Conservation (phyloP, 2,113 vertebrate species). For the Melanocharis versteri region DNA sequence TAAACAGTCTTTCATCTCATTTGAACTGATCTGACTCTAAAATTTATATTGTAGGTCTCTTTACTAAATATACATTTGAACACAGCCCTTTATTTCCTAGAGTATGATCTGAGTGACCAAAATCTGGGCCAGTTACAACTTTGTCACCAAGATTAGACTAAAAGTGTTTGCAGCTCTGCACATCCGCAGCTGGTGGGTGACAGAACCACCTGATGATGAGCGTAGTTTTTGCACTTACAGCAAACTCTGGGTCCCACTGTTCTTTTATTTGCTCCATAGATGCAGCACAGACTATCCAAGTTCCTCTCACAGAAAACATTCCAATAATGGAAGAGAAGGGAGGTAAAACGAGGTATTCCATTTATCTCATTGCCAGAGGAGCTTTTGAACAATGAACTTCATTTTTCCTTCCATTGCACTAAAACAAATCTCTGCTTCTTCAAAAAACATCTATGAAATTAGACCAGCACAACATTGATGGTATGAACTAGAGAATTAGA, state of each 20-base stretch:
- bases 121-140: neutral
- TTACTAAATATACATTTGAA: neutral
- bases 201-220: neutral
- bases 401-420: neutral
- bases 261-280: neutral
- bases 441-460: neutral
- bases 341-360: neutral
- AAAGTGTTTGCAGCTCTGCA: neutral
- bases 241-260: neutral
- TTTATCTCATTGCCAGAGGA: neutral
- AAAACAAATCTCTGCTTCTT: neutral
- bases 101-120: neutral
- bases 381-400: neutral
- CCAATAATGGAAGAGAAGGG: neutral
- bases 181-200: rapidly evolving
- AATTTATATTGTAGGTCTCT: neutral
- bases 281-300: neutral
- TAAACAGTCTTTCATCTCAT: neutral
- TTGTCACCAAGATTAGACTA: neutral
- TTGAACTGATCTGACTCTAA: neutral
- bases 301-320: neutral
- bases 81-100: neutral
- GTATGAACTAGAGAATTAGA: neutral
- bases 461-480: neutral
- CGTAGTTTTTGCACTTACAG: neutral